Base-by-base conservation (phyloP, 2,113 vertebrate species). In the Chrysochloris asiatica region DNA sequence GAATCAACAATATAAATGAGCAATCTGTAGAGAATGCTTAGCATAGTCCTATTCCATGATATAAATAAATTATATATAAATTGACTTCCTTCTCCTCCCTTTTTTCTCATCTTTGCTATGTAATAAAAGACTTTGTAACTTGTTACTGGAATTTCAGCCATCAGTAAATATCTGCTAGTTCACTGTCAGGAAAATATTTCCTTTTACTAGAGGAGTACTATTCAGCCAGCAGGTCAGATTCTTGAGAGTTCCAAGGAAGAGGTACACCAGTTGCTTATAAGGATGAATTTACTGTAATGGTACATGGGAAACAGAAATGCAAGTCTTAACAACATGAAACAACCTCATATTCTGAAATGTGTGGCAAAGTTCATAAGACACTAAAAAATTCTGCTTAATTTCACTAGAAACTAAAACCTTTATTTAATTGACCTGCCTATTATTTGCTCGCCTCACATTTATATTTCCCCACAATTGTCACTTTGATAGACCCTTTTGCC, bases 1-100 rank as follows among this genome's bases (percentile, higher is more conserved):
- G 8, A 8, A 78, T 63, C 4, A n/a, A 21, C 1, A 14, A 26
- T 38, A 41, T 26, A 89, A 56, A 81, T 8, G 86, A 75, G n/a
- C 52, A 1, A 33, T n/a, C 47, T 45, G 43, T 82, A 63, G 22
- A 10, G 67, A 84, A 8, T 8, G 6, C 43, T 87, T 48, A 69
- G 22, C 14, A 71, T 4, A 36, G 19, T 26, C 9, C n/a, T 71
- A 36, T 45, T 16, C 30, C 83, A 8, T 85, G 71, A n/a, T 3
- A 88, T 61, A 87, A 2, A n/a, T 19, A 76, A 26, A 82, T 45
- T 54, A 89, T 91, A 75, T 71, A 88, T 78, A 79, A 83, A 41
- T 16, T 65, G 26, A 88, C n/a, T 86, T 88, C 26, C 56, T 83
- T 88, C 38, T 84, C 67, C 77, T 36, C 45, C 30, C 67, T 36